phyloP scores from a whole-genome alignment of 1,140 invertebrate genomes.

The Nephila pilipes region DNA sequence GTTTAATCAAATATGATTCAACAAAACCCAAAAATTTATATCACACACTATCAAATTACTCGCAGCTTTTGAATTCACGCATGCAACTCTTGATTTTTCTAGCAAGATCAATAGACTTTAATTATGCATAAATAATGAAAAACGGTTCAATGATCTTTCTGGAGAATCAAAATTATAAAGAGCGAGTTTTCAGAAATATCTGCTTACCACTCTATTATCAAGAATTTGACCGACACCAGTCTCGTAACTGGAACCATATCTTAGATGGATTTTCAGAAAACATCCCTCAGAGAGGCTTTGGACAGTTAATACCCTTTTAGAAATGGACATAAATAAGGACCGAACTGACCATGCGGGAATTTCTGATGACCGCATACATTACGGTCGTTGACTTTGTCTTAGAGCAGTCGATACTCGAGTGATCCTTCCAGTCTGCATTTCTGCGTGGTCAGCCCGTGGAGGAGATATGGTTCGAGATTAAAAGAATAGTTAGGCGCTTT shows the following conservation, averaged over 20 bases:
- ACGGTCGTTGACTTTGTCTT: neutral
- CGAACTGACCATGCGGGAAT: conserved; percentile 3
- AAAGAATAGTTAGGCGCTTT: too few relatives aligned
- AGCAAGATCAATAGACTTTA: too few relatives aligned
- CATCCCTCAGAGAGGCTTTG: neutral
- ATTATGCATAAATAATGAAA: too few relatives aligned
- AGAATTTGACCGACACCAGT: neutral
- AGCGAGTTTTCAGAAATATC: neutral
- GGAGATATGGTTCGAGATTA: neutral
- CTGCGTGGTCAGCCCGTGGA: neutral
- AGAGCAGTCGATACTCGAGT: neutral
- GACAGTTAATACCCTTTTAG: conserved; percentile 18
- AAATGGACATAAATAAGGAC: neutral
- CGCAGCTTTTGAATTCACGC: too few relatives aligned
- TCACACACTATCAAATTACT: too few relatives aligned
- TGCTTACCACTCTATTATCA: neutral
- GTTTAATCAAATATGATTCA: too few relatives aligned
- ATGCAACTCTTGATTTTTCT: too few relatives aligned
- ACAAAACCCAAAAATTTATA: too few relatives aligned
- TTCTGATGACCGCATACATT: neutral
- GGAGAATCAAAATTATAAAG: neutral
- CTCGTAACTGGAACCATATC: neutral
- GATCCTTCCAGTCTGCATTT: neutral
- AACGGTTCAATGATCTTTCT: neutral
- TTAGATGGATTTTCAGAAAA: neutral